Percentiles rank a stretch among this genome's conserved stretches.
Evolutionary conservation across 2,888 invertebrate genomes (phyloP).

Genomic region (Brenthis hecate): DNA sequence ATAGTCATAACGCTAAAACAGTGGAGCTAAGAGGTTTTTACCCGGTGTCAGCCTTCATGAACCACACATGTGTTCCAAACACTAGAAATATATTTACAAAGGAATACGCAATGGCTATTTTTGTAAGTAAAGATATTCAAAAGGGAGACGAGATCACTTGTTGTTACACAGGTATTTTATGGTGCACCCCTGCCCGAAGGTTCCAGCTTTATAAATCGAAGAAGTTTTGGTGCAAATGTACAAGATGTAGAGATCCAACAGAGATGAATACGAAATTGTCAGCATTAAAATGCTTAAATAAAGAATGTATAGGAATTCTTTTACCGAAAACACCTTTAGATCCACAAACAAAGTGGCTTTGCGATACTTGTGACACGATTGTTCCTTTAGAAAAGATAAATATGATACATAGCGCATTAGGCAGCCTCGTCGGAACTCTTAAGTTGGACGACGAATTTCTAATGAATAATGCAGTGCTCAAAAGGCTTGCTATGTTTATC

Average conservation of each 20-base stretch:
- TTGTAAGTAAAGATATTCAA: conserved; percentile 81
- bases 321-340: conserved; percentile 78
- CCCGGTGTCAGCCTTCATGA: conserved; percentile 84
- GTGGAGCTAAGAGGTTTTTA: conserved; percentile 83
- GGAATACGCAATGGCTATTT: conserved; percentile 80
- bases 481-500: conserved; percentile 61
- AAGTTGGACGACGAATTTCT: conserved; percentile 70
- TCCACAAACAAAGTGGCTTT: conserved; percentile 78
- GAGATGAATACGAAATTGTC: conserved; percentile 83
- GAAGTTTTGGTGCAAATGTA: conserved; percentile 85
- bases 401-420: conserved; percentile 72
- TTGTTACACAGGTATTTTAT: conserved; percentile 85
- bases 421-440: conserved; percentile 77
- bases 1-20: conserved; percentile 50
- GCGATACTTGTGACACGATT: conserved; percentile 73
- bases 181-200: conserved; percentile 85
- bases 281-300: conserved; percentile 78
- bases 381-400: conserved; percentile 71
- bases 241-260: conserved; percentile 83
- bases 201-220: conserved; percentile 84
- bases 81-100: conserved; percentile 83
- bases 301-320: conserved; percentile 77
- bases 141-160: conserved; percentile 84
- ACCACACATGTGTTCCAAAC: conserved; percentile 87
- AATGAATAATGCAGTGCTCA: conserved; percentile 62